phyloP scores from a whole-genome alignment of 2,113 vertebrate genomes.

The Elephantulus edwardii region DNA sequence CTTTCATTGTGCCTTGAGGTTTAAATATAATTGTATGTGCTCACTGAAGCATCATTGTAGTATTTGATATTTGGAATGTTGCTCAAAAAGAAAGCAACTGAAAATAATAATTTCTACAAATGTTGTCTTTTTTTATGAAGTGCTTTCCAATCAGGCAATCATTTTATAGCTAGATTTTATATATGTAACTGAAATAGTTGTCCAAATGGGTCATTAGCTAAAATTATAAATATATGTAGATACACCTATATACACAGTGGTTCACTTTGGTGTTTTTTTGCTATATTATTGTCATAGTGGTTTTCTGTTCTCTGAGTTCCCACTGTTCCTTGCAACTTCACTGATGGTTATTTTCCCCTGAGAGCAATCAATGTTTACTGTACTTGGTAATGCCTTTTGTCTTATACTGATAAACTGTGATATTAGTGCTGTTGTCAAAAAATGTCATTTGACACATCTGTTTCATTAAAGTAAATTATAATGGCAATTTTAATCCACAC shows the following conservation, averaged over 20 bases:
- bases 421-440: conserved; percentile 60
- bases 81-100: conserved; percentile 24
- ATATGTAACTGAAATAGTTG: not conserved
- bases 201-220: not conserved
- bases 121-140: conserved; percentile 35
- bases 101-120: conserved; percentile 21
- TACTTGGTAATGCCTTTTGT: conserved; percentile 45
- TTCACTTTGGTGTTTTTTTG: not conserved
- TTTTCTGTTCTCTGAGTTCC: conserved; percentile 47
- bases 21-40: conserved; percentile 47
- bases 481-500: not conserved
- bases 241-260: not conserved
- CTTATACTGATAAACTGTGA: conserved; percentile 48
- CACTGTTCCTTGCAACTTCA: conserved; percentile 31
- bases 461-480: conserved; percentile 48
- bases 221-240: not conserved
- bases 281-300: not conserved
- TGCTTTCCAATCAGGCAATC: not conserved
- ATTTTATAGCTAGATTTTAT: conserved; percentile 15
- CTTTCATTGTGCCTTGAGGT: conserved; percentile 41
- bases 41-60: conserved; percentile 27
- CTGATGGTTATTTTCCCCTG: conserved; percentile 53
- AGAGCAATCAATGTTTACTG: conserved; percentile 59
- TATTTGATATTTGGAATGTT: conserved; percentile 26
- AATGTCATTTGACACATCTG: conserved; percentile 67